Base-by-base conservation (phyloP, 2,797 vertebrate genomes). In the Limosa lapponica region DNA sequence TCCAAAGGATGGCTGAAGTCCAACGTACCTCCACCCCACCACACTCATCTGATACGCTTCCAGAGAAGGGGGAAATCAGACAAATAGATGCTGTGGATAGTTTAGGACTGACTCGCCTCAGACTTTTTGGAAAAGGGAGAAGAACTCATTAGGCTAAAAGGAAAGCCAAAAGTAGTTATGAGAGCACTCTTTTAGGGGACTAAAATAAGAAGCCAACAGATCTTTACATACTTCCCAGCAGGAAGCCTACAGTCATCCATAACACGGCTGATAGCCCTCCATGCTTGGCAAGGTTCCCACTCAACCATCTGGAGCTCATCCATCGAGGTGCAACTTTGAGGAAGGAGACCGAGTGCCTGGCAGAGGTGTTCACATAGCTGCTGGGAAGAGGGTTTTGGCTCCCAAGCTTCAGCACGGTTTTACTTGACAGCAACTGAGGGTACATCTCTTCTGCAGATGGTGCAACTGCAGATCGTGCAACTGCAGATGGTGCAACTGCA, bases 261-360 rank as follows among this genome's bases (percentile, higher is more conserved):
- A 79, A 82, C 58, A 18, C 25, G 44, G 59, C 66, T 66, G 90
- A 80, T 16, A 70, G 58, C 58, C n/a, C 67, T 85, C 57, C 0
- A 5, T 27, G 27, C 52, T 90, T 90, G 93, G 90, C 83, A 17
- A 64, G 83, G 71, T 11, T 93, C 92, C 52, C 55, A 39, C 37
- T 48, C 55, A 55, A 57, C 46, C 89, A 92, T 82, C 67, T 94
- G 93, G 51, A 93, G 83, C 59, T 80, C 90, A 93, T 90, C 83
- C 89, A 66, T 48, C 0, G 30, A 92, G 86, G 58, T 90, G 55
- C 43, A 87, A 22, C 71, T 82, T n/a, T 1, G 34, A 82, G 64
- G 27, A 74, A 93, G 51, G 54, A 90, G 48, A 39, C 49, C 8
- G 28, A 90, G 25, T 0, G 34, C 58, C 87, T 62, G 79, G 91